Evolutionary conservation across 2,888 invertebrate genomes (phyloP), one percentile per base, ranked within the genome.

Genomic region (Sthenelais limicola): DNA sequence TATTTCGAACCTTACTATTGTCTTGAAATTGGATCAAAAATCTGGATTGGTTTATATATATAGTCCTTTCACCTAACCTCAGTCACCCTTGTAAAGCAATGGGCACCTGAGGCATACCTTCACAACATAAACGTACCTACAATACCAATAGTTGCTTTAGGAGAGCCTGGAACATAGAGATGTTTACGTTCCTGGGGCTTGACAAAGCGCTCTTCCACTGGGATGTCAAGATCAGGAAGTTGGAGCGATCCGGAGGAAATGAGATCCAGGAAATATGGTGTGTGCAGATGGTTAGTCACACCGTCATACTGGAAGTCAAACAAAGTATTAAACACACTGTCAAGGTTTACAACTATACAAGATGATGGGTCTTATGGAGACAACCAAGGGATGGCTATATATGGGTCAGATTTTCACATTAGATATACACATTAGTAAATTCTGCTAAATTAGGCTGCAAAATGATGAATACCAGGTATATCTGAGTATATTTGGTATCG

Each of bases 191-290:
- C 94, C 87, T 97, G 96, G 0, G 97, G 95, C 79, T 97, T 95
- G 73, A 95, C 91, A 1, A 86, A 98, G 95, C 0, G 94, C 88
- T 98, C 97, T 0, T 97, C 96, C 5, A 98, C 93, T 88, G 96
- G 96, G 0, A 97, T 94, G 88, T 97, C 96, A 92, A 98, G 93
- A 87, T 97, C 96, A 82, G 97, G 96, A 89, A 97, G 93, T 68
- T 94, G 93, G 88, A 94, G 94, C 0, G 96, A 84, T 15, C 83
- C 84, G 52, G 81, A 82, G 88, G 94, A 96, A 77, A 96, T 96
- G 73, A 98, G 90, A 90, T 98, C 97, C 12, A 98, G 89, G 0
- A 98, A 90, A 58, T 96, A 92, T 0, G 97, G 94, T 80, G 97
- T 96, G 90, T 98, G 97, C 0, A 96, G 92, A 88, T 94, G 91